Evolutionary conservation across 2,888 invertebrate genomes (phyloP), one percentile per base, ranked within the genome.

Genomic region (Cryptocephalus moraei): DNA sequence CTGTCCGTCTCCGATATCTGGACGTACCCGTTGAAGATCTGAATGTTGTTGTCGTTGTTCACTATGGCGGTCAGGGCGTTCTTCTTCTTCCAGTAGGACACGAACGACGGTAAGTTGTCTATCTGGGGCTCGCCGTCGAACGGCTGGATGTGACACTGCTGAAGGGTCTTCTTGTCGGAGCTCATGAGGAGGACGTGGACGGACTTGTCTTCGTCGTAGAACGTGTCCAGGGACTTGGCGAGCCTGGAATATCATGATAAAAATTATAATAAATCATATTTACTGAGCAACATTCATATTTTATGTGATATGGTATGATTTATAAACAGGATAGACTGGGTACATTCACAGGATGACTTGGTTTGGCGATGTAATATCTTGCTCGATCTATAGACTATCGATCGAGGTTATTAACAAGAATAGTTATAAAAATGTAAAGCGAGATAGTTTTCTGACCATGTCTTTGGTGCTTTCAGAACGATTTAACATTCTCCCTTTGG

Each of bases 111-210:
- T 8, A 53, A 41, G 9, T 59, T 49, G 43, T 57, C 61, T 11
- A 51, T 48, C 14, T 49, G 48, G 8, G 47, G 53, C 41, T 58
- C 56, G 8, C 50, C 53, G 33, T 59, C 53, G 12, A 49, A 43
- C 8, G 62, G 62, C 45, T 61, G 59, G 39, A 68, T 61, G 34
- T 62, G 61, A 58, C 64, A 66, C 39, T 63, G 60, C 49, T 65
- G 64, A 10, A 68, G 54, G 1, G 62, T 65, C 46, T 59, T 59
- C 49, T 64, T 62, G 47, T 65, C 64, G 3, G 64, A 63, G 34
- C 64, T 63, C 6, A 64, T 64, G 9, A 68, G 49, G 32, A 68
- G 51, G 8, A 65, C 56, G 41, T 66, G 63, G 41, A 62, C 61
- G 2, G 62, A 61, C 31, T 62, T 58, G 40, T 62, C 58, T 14